Percentiles rank a stretch among this genome's conserved stretches.
Evolutionary conservation across 2,888 invertebrate genomes (phyloP).

Genomic region (Caenorhabditis sp.): DNA sequence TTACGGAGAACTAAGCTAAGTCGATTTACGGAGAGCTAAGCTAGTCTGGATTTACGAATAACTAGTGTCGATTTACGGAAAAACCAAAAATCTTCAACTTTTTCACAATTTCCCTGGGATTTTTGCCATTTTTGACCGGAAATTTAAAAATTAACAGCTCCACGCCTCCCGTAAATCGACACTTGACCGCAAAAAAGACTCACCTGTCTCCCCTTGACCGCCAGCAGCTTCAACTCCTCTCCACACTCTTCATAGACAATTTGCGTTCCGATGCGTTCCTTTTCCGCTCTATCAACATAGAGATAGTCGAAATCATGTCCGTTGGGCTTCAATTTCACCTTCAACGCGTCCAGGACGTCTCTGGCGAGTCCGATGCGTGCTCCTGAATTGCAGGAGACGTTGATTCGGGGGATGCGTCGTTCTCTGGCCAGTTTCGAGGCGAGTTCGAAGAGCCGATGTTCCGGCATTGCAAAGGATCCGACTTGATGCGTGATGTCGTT

Average conservation of each 20-base stretch:
- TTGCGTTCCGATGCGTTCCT: constrained; percentile 83
- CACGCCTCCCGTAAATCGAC: too few species aligned
- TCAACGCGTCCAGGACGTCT: constrained; percentile 94
- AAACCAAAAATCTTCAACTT: too few species aligned
- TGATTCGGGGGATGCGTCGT: constrained; percentile 90
- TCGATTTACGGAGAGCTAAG: too few species aligned
- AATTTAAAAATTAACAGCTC: too few species aligned
- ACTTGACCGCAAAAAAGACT: background rate
- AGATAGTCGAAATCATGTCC: constrained; percentile 96
- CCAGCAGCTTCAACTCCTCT: constrained; percentile 82
- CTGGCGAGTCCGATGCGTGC: constrained; percentile 98
- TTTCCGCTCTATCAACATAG: constrained; percentile 94
- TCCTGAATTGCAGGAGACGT: constrained; percentile 96
- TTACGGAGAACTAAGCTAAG: too few species aligned
- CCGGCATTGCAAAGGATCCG: constrained; percentile 91
- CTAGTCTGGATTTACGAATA: too few species aligned
- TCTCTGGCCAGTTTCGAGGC: constrained; percentile 78
- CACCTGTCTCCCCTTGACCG: constrained; percentile 87
- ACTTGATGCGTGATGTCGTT: constrained; percentile 96
- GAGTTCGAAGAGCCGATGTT: constrained; percentile 91
- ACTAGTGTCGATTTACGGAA: too few species aligned
- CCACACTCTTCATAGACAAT: constrained; percentile 73
- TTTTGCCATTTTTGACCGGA: too few species aligned
- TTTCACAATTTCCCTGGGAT: too few species aligned
- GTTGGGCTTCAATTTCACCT: constrained; percentile 87